Evolutionary conservation across 2,888 invertebrate genomes (phyloP).

Genomic region (Andrena chrysosceles): DNA sequence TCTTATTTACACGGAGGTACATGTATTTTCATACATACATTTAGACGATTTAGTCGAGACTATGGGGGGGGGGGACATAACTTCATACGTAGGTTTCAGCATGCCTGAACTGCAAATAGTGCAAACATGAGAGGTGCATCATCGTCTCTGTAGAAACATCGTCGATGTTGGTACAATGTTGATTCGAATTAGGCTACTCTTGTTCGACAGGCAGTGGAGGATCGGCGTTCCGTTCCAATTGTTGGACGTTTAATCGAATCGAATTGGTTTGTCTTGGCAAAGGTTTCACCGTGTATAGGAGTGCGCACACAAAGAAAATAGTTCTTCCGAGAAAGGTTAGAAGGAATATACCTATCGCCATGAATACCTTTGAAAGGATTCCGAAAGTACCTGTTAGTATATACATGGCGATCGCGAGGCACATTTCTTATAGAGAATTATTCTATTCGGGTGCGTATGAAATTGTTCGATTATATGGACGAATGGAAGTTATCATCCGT

Average conservation of each 20-base stretch:
- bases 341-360: constrained; percentile 40
- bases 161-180: background rate
- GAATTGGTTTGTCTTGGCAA: background rate
- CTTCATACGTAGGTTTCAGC: too few species aligned
- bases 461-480: background rate
- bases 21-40: too few species aligned
- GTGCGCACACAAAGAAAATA: background rate
- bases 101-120: too few species aligned
- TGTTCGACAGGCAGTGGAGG: background rate
- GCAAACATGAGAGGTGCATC: background rate
- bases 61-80: too few species aligned
- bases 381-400: constrained; percentile 68
- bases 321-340: constrained; percentile 30
- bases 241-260: background rate
- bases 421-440: constrained; percentile 61
- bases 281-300: background rate
- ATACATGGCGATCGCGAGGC: constrained; percentile 74
- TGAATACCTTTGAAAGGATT: constrained; percentile 42
- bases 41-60: too few species aligned
- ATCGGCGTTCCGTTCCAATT: background rate
- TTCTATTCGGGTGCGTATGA: background rate
- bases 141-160: background rate
- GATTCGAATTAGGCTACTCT: background rate
- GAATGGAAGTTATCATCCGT: background rate
- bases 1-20: too few species aligned